A percentile compares a stretch with the other conserved stretches of the same genome.
These are phyloP conservation scores for Parazoanthus atlanticus DNA, from an alignment of 92 coral and sea anemone species.

Conservation along the genomic window DNA sequence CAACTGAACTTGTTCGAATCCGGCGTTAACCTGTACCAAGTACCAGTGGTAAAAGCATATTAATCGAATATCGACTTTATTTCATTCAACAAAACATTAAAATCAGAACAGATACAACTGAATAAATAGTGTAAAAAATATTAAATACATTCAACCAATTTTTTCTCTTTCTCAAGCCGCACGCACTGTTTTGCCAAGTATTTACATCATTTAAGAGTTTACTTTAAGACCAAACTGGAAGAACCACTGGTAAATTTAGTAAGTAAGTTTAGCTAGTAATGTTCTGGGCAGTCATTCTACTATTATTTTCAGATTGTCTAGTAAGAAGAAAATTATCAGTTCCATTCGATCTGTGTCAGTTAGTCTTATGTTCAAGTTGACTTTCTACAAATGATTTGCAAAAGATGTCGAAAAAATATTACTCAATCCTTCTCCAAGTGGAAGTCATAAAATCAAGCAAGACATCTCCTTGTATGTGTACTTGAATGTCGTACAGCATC, in stretches of 20 bases:
- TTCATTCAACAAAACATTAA: no score
- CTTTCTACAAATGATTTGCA: background rate
- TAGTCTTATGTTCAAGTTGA: background rate
- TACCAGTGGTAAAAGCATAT: no score
- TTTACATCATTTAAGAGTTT: background rate
- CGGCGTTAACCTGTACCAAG: no score
- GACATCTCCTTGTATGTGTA: background rate
- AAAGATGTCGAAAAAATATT: no score
- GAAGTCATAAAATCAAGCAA: background rate
- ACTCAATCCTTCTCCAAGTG: background rate
- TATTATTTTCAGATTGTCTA: background rate
- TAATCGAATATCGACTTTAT: no score
- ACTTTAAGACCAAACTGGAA: background rate
- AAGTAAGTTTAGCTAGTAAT: no score
- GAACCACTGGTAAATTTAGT: no score
- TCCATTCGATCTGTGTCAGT: background rate
- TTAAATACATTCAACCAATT: background rate
- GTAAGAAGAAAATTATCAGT: background rate
- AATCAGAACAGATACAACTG: no score
- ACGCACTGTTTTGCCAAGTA: background rate
- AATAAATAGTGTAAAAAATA: no score
- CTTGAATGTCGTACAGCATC: background rate
- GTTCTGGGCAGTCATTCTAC: no score
- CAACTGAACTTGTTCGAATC: no score
- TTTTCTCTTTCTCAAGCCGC: background rate